Conservation (phyloP, 1,140 invertebrate species). For the Monochamus saltuarius region DNA sequence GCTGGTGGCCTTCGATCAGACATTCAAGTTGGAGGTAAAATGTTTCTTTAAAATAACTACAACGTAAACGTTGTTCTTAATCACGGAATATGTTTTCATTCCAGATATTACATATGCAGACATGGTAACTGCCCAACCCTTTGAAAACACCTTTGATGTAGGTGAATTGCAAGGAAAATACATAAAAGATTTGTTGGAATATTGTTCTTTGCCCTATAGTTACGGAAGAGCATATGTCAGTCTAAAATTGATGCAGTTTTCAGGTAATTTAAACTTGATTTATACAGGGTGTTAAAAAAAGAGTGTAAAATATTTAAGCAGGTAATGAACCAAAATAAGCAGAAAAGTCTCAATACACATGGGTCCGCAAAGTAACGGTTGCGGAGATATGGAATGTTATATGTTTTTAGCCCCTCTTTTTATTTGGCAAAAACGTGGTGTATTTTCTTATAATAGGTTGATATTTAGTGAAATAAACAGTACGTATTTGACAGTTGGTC, state of each 20-base stretch:
- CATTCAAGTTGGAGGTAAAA: slow-evolving; percentile 57
- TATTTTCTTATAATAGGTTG: too few species aligned
- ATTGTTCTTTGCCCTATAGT: slow-evolving; percentile 38
- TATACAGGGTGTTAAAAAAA: too few species aligned
- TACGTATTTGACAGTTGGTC: too few species aligned
- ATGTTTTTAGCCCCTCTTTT: too few species aligned
- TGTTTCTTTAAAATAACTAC: slow-evolving; percentile 11
- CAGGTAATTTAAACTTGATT: slow-evolving; percentile 46
- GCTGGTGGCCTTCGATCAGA: slow-evolving; percentile 68
- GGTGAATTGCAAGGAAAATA: slow-evolving; percentile 56
- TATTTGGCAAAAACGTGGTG: too few species aligned
- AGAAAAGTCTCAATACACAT: too few species aligned
- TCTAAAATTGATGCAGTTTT: slow-evolving; percentile 52
- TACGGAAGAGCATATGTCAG: slow-evolving; percentile 52
- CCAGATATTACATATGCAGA: slow-evolving; percentile 56
- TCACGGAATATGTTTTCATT: slow-evolving; percentile 3
- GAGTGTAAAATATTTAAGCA: too few species aligned
- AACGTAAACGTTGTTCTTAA: too few species aligned
- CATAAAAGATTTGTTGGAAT: slow-evolving; percentile 56
- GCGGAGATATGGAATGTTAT: too few species aligned
- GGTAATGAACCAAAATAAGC: too few species aligned
- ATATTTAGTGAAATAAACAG: too few species aligned
- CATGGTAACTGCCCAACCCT: slow-evolving; percentile 57
- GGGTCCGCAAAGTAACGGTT: too few species aligned
- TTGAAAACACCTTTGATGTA: slow-evolving; percentile 59